Percentiles rank a stretch among this genome's conserved stretches.
Conservation (phyloP, 2,113 vertebrate species). For the Melanostigma gelatinosum region DNA sequence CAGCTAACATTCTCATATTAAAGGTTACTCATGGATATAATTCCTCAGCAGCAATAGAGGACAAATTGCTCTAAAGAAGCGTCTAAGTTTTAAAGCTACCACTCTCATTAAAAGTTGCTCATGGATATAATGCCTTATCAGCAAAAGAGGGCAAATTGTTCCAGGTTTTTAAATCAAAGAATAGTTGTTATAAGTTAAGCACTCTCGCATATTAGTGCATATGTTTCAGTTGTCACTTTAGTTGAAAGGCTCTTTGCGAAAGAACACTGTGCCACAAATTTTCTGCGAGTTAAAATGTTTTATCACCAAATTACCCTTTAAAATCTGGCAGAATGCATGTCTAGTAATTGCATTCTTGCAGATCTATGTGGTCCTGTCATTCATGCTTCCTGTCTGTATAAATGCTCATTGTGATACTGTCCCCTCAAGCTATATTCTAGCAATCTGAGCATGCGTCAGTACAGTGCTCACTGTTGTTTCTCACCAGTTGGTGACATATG, state of each 20-base stretch:
- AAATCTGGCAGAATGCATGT: conserved; percentile 52
- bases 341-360: conserved; percentile 56
- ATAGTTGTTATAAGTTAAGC: conserved; percentile 27
- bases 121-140: conserved; percentile 56
- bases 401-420: conserved; percentile 66
- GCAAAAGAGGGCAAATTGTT: conserved; percentile 58
- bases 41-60: conserved; percentile 57
- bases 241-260: conserved; percentile 27
- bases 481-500: conserved; percentile 60
- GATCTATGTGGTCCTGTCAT: conserved; percentile 67
- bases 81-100: conserved; percentile 61
- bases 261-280: conserved; percentile 30
- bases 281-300: conserved; percentile 35
- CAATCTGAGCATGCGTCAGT: conserved; percentile 50
- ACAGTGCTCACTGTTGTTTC: conserved; percentile 74
- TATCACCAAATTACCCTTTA: conserved; percentile 43
- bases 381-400: conserved; percentile 58
- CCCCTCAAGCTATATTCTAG: conserved; percentile 66
- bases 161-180: conserved; percentile 54
- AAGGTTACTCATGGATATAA: conserved; percentile 73
- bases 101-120: conserved; percentile 67
- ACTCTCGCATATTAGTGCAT: neutral
- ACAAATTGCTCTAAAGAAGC: conserved; percentile 66
- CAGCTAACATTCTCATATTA: conserved; percentile 70
- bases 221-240: conserved; percentile 41